These are phyloP conservation scores for Drosophila sordidula DNA, from an alignment of 2,888 invertebrate species.

Conservation along the genomic window DNA sequence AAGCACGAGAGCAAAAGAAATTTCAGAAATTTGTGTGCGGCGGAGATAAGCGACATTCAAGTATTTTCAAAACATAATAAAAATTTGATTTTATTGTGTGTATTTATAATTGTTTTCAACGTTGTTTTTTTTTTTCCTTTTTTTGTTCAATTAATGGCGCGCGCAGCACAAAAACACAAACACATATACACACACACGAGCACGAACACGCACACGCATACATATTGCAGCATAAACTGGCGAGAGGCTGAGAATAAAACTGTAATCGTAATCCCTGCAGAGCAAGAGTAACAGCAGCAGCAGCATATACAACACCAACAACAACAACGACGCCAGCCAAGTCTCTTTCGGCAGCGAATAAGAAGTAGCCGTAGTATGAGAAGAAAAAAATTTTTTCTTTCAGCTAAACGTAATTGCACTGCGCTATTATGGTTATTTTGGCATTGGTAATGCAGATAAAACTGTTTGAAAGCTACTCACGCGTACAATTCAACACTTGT, in stretches of 20 bases:
- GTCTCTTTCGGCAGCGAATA: conserved; percentile 59
- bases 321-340: conserved; percentile 53
- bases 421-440: conserved; percentile 32
- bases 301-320: conserved; percentile 52
- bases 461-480: conserved; percentile 66
- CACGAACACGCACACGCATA: conserved; percentile 27
- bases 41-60: conserved; percentile 66
- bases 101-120: conserved; percentile 74
- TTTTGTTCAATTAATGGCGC: conserved; percentile 75
- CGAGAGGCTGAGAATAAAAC: conserved; percentile 72
- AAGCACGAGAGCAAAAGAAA: conserved; percentile 39
- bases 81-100: conserved; percentile 73
- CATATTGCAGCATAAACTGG: conserved; percentile 69
- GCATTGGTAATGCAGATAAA: conserved; percentile 49
- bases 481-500: conserved; percentile 55
- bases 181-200: conserved; percentile 38
- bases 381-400: conserved; percentile 66
- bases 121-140: conserved; percentile 25
- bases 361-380: conserved; percentile 59
- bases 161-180: conserved; percentile 55
- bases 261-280: conserved; percentile 67
- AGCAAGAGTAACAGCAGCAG: conserved; percentile 54
- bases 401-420: conserved; percentile 69
- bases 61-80: conserved; percentile 79
- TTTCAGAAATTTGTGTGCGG: conserved; percentile 36